phyloP scores from a whole-genome alignment of 2,113 vertebrate species.

The Choloepus hoffmanni region DNA sequence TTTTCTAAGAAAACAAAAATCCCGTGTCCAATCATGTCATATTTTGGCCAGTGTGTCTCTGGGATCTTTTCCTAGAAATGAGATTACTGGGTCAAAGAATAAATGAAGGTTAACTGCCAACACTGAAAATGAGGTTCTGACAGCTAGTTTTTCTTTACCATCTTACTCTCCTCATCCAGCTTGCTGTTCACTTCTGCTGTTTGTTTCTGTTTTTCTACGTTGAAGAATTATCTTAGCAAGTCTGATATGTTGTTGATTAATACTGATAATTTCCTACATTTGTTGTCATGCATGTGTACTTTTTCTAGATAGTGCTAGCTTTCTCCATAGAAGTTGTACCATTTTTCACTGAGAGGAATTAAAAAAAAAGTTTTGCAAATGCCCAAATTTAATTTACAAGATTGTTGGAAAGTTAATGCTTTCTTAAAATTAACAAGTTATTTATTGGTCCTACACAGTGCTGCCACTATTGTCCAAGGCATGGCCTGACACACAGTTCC shows the following conservation, averaged over 20 bases:
- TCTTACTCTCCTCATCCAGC: neutral
- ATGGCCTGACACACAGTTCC: neutral
- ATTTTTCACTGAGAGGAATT: neutral
- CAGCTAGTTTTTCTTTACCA: slow-evolving; percentile 29
- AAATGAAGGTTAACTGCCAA: slow-evolving; percentile 69
- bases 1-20: neutral
- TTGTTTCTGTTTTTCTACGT: neutral
- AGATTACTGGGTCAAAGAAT: neutral
- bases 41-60: neutral
- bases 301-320: neutral
- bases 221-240: slow-evolving; percentile 51
- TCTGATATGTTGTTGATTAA: neutral
- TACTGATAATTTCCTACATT: neutral
- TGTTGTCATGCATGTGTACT: neutral
- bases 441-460: neutral
- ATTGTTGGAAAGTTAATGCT: neutral
- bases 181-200: neutral
- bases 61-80: neutral
- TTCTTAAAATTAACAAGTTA: neutral
- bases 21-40: neutral
- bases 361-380: neutral
- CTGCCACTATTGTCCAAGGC: neutral
- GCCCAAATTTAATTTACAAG: neutral
- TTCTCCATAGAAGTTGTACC: neutral
- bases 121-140: slow-evolving; percentile 61